Base-by-base conservation (phyloP, 2,113 vertebrate genomes). In the Pongo abelii region DNA sequence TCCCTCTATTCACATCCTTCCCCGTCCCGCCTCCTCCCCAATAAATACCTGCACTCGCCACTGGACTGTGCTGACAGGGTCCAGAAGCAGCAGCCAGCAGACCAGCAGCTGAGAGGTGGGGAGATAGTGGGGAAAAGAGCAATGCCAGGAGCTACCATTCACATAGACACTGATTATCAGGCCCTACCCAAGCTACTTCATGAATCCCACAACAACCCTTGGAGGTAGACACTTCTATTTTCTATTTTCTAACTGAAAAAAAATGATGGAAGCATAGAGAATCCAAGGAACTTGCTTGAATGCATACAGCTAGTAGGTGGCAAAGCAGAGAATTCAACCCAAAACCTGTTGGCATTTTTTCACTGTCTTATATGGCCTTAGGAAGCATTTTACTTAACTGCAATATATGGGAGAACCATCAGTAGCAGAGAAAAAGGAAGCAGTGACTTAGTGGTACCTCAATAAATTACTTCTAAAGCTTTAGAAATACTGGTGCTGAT, bases 401-500 rank as follows among this genome's bases (percentile, higher is more conserved):
- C 12, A 92, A 2, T 64, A 30, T 17, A 64, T 14, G 27, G 46
- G 59, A 35, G 12, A 94, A 67, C 50, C 50, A 32, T n/a, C 46
- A 43, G 30, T 5, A 57, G 35, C 12, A 64, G 17, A 94, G 87
- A 48, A 12, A 83, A 88, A 59, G n/a, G 11, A 74, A 38, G 6
- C 22, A 14, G 9, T 12, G 61, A 75, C 43, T 86, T 74, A 38
- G 27, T 11, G 40, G 17, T 27, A 50, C 61, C 46, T 57, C 50
- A 52, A 22, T 10, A 80, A 70, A 81, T n/a, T 64, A 72, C 69
- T 59, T 64, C 32, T 25, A 85, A 89, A 43, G 13, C 30, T 78
- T 81, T 96, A 77, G n/a, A 95, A 94, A 91, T 70, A 75, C 86
- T 7, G 23, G n/a, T 88, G 48, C 14, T 75, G n/a, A 80, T 57